Evolutionary conservation across 1,140 invertebrate genomes (phyloP), one percentile per base, ranked within the genome.

Genomic region (Trigoniulus corallinus): DNA sequence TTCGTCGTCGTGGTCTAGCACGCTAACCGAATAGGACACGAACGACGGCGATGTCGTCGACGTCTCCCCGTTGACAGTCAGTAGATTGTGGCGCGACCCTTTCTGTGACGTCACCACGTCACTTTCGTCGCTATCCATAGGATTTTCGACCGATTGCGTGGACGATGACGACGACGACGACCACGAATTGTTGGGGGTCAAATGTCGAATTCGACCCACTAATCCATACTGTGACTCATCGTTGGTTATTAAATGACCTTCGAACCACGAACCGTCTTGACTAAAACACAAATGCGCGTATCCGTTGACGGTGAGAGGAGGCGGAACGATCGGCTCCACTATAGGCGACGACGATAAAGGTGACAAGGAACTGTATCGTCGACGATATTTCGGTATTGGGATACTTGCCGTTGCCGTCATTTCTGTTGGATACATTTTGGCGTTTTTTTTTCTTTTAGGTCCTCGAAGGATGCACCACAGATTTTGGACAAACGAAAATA

Each of bases 241-340:
- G 10, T 56, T 57, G 18, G 60, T 57, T 2, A 55, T 54, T 18
- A 68, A 57, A 50, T 57, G 59, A 3, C 66, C 66, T 53, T 63
- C 59, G 46, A 68, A 68, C 58, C 58, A 61, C 10, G 60, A 57
- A 18, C 61, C 59, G 40, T 67, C 59, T 45, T 62, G 57, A 23
- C 59, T 49, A 48, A 69, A 69, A 53, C 65, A 69, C 12, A 69
- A 56, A 26, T 63, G 59, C n/a, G 66, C 63, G 4, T 57, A 25
- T 21, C 67, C 67, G 29, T 58, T 47, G 18, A 60, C 57, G 34
- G 29, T 34, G 7, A 15, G 15, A 15, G 15, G 29, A 34, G 7
- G 29, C 7, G 29, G 7, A 15, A 34, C 29, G 7, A 7, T 34
- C 15, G 29, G 29, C 29, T 7, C 7, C 29, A 34, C 7, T 15